These are phyloP conservation scores for Geophilus truncorum DNA, from an alignment of 2,888 invertebrate species.

Conservation along the genomic window DNA sequence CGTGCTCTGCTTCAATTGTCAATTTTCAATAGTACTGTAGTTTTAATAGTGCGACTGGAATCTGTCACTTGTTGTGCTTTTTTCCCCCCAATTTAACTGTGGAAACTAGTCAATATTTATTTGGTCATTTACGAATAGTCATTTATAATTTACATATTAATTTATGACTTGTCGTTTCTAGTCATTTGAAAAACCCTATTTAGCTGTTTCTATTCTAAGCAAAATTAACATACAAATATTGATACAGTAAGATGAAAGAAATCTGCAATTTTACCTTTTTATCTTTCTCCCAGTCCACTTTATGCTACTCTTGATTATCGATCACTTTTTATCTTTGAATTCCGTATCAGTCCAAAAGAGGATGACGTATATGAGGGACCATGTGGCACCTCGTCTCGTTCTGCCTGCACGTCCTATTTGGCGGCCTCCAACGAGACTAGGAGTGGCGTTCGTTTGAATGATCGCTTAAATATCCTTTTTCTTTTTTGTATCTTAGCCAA, in stretches of 20 bases:
- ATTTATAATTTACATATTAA: neutral
- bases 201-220: neutral
- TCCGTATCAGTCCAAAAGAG: conserved; percentile 12
- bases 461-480: conserved; percentile 11
- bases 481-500: conserved; percentile 12
- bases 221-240: neutral
- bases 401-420: conserved; percentile 12
- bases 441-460: neutral
- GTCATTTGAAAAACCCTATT: neutral
- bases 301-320: neutral
- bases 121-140: neutral
- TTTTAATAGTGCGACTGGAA: neutral
- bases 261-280: neutral
- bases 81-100: neutral
- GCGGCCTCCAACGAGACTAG: neutral
- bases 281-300: conserved; percentile 11
- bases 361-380: conserved; percentile 8
- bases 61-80: conserved; percentile 2
- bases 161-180: neutral
- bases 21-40: conserved; percentile 2
- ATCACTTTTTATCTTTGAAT: conserved; percentile 5
- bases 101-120: neutral
- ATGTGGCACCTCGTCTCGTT: conserved; percentile 16
- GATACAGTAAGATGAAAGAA: neutral
- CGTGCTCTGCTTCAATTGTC: conserved; percentile 10